Conservation (phyloP, 1,140 invertebrate genomes). For the Drepana arcuata region DNA sequence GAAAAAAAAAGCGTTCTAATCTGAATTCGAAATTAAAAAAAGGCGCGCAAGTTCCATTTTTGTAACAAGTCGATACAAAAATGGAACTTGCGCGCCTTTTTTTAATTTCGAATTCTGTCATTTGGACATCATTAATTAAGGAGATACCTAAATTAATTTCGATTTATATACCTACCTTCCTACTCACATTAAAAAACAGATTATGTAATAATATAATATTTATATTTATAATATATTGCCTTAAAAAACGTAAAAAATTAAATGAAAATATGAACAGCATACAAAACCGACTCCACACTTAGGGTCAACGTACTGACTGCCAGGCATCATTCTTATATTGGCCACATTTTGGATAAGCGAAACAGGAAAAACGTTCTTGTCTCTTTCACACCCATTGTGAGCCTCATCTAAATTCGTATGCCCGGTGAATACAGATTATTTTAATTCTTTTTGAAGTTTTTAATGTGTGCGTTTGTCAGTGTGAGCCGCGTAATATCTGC, state of each 20-base stretch:
- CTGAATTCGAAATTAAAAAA: no score
- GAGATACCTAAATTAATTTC: no score
- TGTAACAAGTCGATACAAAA: no score
- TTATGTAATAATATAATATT: no score
- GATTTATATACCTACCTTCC: no score
- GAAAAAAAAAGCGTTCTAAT: no score
- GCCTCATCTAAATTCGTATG: slow-evolving; percentile 47
- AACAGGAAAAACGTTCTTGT: slow-evolving; percentile 35
- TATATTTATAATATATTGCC: no score
- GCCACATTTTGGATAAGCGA: slow-evolving; percentile 58
- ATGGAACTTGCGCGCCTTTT: no score
- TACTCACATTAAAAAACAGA: no score
- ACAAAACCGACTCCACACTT: slow-evolving; percentile 51
- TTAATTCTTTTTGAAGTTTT: slow-evolving; percentile 53
- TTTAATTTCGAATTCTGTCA: no score
- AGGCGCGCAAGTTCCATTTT: no score
- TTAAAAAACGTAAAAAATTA: slow-evolving; percentile 6
- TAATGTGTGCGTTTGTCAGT: slow-evolving; percentile 28
- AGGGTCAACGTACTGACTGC: slow-evolving; percentile 60
- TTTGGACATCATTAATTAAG: no score
- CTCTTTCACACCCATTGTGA: slow-evolving; percentile 30
- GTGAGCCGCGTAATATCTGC: slow-evolving; percentile 49
- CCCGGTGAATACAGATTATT: slow-evolving; percentile 61
- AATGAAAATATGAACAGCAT: slow-evolving; percentile 35
- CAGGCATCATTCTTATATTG: slow-evolving; percentile 68